A percentile compares a stretch with the other conserved stretches of the same genome.
Conservation (phyloP, 2,888 invertebrate species). For the Limnephilus lunatus region DNA sequence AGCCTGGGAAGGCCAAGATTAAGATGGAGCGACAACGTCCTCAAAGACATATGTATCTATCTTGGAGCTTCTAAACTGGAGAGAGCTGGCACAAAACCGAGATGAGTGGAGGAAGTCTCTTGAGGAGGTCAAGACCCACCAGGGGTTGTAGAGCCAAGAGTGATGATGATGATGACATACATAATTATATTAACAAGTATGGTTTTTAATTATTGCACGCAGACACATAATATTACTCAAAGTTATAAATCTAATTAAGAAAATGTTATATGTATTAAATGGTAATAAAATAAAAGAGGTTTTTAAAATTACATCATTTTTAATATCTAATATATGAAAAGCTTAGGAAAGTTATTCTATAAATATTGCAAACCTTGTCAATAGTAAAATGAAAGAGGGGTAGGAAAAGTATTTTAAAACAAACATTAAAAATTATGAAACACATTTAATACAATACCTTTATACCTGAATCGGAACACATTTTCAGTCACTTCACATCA, state of each 20-base stretch:
- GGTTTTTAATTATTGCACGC: neutral
- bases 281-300: neutral
- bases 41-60: too few relatives aligned
- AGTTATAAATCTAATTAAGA: too few relatives aligned
- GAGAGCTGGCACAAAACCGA: too few relatives aligned
- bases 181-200: neutral
- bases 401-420: neutral
- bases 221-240: too few relatives aligned
- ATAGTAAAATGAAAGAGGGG: neutral
- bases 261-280: too few relatives aligned
- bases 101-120: too few relatives aligned
- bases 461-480: neutral
- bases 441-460: neutral
- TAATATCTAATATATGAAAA: neutral
- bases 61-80: too few relatives aligned
- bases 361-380: slow-evolving; percentile 1
- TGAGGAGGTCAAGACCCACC: too few relatives aligned
- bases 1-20: too few relatives aligned
- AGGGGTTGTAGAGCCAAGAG: too few relatives aligned
- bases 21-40: too few relatives aligned
- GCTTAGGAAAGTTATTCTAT: neutral
- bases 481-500: neutral
- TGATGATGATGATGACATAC: too few relatives aligned
- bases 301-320: neutral
- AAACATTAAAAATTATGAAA: neutral